Percentiles rank a stretch among this genome's conserved stretches.
phyloP scores from a whole-genome alignment of 1,140 invertebrate species.

The Sycophila sp. region DNA sequence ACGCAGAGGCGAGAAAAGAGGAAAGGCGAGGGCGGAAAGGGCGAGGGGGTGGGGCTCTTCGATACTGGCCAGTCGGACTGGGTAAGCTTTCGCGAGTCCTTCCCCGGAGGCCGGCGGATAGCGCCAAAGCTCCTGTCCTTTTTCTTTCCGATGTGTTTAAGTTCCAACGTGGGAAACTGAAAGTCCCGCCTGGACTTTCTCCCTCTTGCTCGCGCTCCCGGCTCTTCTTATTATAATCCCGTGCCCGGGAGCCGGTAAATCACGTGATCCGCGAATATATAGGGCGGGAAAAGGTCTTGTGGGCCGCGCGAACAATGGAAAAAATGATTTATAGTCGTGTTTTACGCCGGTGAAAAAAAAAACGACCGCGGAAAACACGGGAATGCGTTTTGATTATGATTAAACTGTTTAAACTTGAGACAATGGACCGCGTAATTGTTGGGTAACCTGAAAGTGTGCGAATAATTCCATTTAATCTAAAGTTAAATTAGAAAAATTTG shows the following conservation, averaged over 20 bases:
- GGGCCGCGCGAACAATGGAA: neutral
- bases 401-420: too few relatives aligned
- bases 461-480: too few relatives aligned
- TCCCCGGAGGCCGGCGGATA: neutral
- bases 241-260: neutral
- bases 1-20: neutral
- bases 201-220: neutral
- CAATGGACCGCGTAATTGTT: too few relatives aligned
- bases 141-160: constrained; percentile 15
- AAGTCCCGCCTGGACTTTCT: neutral
- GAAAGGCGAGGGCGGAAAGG: neutral
- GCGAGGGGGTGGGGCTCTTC: neutral
- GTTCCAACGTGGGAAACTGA: constrained; percentile 3
- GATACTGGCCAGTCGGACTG: constrained; percentile 21
- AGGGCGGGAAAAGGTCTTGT: neutral
- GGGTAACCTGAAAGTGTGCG: too few relatives aligned
- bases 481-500: too few relatives aligned
- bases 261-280: neutral
- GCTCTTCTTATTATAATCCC: neutral
- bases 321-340: too few relatives aligned
- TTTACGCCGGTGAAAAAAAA: too few relatives aligned
- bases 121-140: constrained; percentile 9
- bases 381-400: too few relatives aligned
- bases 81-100: constrained; percentile 10
- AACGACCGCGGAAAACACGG: too few relatives aligned